Conservation (phyloP, 2,113 vertebrate species). For the Arothron firmamentum region DNA sequence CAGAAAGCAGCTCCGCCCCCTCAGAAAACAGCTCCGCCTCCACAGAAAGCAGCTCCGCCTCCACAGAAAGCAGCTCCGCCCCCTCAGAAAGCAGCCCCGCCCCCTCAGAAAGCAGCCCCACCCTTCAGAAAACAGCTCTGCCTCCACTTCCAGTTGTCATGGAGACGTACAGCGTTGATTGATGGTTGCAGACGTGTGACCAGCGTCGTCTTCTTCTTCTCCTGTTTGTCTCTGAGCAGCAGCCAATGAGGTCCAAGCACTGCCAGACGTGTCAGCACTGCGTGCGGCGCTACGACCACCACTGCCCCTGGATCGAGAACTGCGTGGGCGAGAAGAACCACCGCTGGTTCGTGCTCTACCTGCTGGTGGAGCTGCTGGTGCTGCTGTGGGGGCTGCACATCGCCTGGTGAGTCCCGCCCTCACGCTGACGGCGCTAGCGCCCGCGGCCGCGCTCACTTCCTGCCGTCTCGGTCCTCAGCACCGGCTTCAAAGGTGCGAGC, state of each 20-base stretch:
- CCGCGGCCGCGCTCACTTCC: background rate
- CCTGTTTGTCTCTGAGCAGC: slow-evolving; percentile 67
- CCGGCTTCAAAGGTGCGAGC: slow-evolving; percentile 77
- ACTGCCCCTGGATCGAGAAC: slow-evolving; percentile 97
- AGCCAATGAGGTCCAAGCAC: slow-evolving; percentile 90
- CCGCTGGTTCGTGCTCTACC: slow-evolving; percentile 85
- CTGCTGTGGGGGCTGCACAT: slow-evolving; percentile 84
- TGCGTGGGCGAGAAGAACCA: slow-evolving; percentile 93
- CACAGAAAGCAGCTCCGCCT: background rate
- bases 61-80: background rate
- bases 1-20: no score
- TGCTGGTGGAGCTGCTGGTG: slow-evolving; percentile 82
- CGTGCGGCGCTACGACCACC: slow-evolving; percentile 90
- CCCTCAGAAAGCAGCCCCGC: no score
- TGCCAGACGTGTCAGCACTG: slow-evolving; percentile 88
- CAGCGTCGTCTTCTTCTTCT: background rate
- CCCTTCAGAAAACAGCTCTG: no score
- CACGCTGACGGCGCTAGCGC: background rate
- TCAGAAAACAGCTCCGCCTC: no score
- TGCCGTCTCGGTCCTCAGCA: slow-evolving; percentile 72
- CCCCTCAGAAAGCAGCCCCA: no score
- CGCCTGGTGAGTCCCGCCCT: slow-evolving; percentile 79
- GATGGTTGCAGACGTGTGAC: no score
- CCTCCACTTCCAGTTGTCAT: no score
- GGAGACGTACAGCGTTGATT: no score